These are phyloP conservation scores for Probosciger aterrimus DNA, from an alignment of 2,113 vertebrate genomes.

Conservation along the genomic window DNA sequence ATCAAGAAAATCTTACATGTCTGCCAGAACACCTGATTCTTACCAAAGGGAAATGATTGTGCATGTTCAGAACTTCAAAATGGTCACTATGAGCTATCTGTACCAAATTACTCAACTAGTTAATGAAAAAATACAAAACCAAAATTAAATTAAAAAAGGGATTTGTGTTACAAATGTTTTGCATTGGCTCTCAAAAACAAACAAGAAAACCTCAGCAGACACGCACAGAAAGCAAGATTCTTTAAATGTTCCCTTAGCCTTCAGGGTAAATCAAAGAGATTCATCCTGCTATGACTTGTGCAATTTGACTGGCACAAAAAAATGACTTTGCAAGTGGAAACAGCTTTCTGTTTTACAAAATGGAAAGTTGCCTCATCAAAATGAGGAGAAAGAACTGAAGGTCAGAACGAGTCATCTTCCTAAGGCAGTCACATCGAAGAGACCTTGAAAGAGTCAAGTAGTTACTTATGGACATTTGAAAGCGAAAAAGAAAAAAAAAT, in stretches of 20 bases:
- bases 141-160: not conserved
- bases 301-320: conserved; percentile 24
- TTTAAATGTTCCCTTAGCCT: not conserved
- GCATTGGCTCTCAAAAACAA: not conserved
- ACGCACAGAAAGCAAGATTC: not conserved
- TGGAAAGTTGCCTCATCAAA: conserved; percentile 37
- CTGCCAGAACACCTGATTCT: not conserved
- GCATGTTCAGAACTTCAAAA: not conserved
- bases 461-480: not conserved
- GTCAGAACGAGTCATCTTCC: conserved; percentile 54
- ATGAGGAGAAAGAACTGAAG: conserved; percentile 10
- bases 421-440: not conserved
- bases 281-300: not conserved
- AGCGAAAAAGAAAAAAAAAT: not conserved
- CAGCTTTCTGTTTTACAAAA: conserved; percentile 37
- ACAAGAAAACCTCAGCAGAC: not conserved
- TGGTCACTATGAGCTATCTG: not conserved
- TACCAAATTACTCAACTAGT: not conserved
- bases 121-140: not conserved
- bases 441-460: conserved; percentile 32
- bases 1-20: not conserved
- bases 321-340: conserved; percentile 56
- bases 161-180: not conserved
- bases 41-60: not conserved
- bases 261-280: conserved; percentile 5